phyloP scores from a whole-genome alignment of 2,113 vertebrate genomes.

The Falcunculus frontatus region DNA sequence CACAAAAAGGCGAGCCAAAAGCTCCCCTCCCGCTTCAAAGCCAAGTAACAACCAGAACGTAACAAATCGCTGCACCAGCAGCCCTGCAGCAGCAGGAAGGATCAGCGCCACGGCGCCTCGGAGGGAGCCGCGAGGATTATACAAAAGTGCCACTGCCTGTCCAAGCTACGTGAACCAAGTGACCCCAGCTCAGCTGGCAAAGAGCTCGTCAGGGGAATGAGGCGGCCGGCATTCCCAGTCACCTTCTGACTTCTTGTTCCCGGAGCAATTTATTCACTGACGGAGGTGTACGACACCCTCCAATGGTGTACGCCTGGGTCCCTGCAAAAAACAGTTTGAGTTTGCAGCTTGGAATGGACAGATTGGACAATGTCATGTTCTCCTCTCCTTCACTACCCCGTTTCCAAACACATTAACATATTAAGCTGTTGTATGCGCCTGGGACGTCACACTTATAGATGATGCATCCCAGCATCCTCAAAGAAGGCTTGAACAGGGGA shows the following conservation, averaged over 20 bases:
- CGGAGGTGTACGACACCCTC: conserved; percentile 36
- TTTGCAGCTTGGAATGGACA: not conserved
- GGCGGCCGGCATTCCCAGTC: not conserved
- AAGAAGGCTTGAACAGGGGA: not conserved
- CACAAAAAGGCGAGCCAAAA: not conserved
- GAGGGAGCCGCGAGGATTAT: not conserved
- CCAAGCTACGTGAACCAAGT: not conserved
- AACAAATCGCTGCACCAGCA: not conserved
- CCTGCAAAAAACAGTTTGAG: not conserved
- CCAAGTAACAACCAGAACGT: not conserved
- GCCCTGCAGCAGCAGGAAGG: not conserved
- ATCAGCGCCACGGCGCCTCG: not conserved
- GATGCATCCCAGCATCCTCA: not conserved
- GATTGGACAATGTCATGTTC: not conserved
- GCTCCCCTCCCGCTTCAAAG: conserved; percentile 3
- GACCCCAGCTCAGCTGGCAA: conserved; percentile 22
- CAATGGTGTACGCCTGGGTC: not conserved
- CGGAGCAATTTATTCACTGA: not conserved
- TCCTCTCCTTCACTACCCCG: not conserved
- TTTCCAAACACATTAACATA: not conserved
- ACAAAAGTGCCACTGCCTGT: not conserved
- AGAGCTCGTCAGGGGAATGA: not conserved
- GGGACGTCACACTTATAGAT: not conserved
- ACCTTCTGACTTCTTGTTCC: not conserved
- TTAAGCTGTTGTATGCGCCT: not conserved